A percentile compares a stretch with the other conserved stretches of the same genome.
Evolutionary conservation across 2,113 vertebrate genomes (phyloP).

Genomic region (Lophochroa leadbeateri): DNA sequence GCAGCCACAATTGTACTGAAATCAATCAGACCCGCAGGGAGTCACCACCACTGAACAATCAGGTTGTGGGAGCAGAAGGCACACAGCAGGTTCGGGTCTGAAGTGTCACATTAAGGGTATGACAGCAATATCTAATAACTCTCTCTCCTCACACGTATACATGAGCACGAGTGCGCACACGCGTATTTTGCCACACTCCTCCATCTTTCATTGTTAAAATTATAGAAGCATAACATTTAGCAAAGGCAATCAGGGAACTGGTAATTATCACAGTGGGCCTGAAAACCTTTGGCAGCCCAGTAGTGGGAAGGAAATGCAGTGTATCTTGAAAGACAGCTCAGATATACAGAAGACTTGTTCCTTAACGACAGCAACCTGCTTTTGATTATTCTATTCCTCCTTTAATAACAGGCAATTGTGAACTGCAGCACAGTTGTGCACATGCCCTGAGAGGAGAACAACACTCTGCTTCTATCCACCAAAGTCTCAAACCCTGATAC

Average conservation of each 20-base stretch:
- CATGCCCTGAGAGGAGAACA: background rate
- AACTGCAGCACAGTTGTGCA: background rate
- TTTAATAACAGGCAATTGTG: background rate
- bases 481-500: background rate
- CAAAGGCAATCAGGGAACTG: constrained; percentile 41
- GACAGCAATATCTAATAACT: constrained; percentile 5
- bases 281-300: background rate
- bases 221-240: background rate
- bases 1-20: background rate
- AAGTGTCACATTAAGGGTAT: background rate
- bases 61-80: constrained; percentile 17
- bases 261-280: constrained; percentile 53
- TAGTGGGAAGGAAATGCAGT: background rate
- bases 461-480: background rate
- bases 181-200: background rate
- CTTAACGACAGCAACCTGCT: background rate
- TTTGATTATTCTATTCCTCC: background rate
- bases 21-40: background rate
- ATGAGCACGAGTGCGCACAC: accelerated
- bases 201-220: constrained; percentile 12
- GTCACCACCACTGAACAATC: background rate
- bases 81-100: constrained; percentile 21
- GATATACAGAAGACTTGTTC: background rate
- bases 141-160: background rate
- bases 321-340: background rate